Base-by-base conservation (phyloP, 2,113 vertebrate species). In the Vimba vimba region DNA sequence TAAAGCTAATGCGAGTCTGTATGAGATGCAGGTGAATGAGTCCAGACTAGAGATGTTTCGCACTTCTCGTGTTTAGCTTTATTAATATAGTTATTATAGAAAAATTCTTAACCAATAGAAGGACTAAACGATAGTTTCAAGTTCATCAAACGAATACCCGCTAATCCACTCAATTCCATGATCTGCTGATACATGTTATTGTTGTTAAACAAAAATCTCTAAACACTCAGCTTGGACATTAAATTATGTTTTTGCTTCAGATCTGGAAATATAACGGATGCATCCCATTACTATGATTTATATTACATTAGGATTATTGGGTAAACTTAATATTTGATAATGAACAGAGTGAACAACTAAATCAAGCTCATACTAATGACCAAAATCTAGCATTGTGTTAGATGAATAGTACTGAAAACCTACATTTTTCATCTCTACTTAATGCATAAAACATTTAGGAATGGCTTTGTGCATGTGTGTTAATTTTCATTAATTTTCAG, bases 1-100 rank as follows among this genome's bases (percentile, higher is more conserved):
- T 47, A 66, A 10, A 30, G 79, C 79, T 81, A 81, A 43, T 6
- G 23, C 64, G 23, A 19, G 33, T 69, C 5, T 27, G 4, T 60
- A 52, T 27, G 78, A 64, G 80, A 82, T 36, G 80, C 62, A 23
- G 62, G 43, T 30, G 60, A 82, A 30, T 69, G 17, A 15, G 39
- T 52, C 23, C 39, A 68, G 45, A 68, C 23, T n/a, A 68, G 45
- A 68, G 27, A 82, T 82, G 57, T 27, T n/a, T 80, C 21, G 19
- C 0, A 36, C 9, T 39, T 30, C 6, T 21, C 19, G 4, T 21
- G 0, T 57, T 21, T 7, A 39, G 15, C 25, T 76, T 11, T 36
- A 19, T 12, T 27, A 27, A 30, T 23, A 19, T 36, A 15, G 30
- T 55, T 11, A 21, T 33, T 36, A 23, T 8, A 39, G 36, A 39